Evolutionary conservation across 2,797 vertebrate genomes (phyloP).

Genomic region (Chelonia mydas): DNA sequence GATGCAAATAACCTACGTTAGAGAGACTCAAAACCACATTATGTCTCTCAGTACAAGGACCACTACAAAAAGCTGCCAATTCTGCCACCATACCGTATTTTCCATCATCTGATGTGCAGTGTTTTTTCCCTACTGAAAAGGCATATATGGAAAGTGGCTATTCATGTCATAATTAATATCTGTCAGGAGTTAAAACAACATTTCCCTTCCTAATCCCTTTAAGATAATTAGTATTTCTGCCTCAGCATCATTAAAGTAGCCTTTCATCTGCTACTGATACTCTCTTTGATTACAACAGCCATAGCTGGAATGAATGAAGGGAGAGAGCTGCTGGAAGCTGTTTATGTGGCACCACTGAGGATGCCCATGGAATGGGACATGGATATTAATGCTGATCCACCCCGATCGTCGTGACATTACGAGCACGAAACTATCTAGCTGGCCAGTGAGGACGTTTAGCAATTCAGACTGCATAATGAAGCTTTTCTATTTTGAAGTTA

Average conservation of each 20-base stretch:
- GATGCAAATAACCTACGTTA: constrained; percentile 62
- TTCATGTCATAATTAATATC: not conserved
- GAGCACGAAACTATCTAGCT: constrained; percentile 50
- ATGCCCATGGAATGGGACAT: not conserved
- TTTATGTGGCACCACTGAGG: not conserved
- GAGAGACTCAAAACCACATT: constrained; percentile 38
- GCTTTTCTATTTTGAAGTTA: constrained; percentile 73
- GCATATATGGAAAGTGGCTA: not conserved
- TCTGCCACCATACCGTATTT: not conserved
- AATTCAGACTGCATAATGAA: constrained; percentile 61
- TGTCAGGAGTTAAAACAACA: not conserved
- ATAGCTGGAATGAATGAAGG: not conserved
- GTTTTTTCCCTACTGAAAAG: constrained; percentile 11
- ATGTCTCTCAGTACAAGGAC: constrained; percentile 25
- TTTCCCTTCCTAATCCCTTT: not conserved
- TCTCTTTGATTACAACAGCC: not conserved
- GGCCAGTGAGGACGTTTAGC: constrained; percentile 65
- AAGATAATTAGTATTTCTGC: not conserved
- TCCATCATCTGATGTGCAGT: not conserved
- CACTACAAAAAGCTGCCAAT: constrained; percentile 34
- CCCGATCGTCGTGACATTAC: not conserved
- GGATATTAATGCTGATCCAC: constrained; percentile 1
- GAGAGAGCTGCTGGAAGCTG: not conserved
- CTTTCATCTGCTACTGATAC: not conserved
- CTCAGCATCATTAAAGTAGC: not conserved